Evolutionary conservation across 2,113 vertebrate genomes (phyloP).

Genomic region (Phyllostomus hastatus): DNA sequence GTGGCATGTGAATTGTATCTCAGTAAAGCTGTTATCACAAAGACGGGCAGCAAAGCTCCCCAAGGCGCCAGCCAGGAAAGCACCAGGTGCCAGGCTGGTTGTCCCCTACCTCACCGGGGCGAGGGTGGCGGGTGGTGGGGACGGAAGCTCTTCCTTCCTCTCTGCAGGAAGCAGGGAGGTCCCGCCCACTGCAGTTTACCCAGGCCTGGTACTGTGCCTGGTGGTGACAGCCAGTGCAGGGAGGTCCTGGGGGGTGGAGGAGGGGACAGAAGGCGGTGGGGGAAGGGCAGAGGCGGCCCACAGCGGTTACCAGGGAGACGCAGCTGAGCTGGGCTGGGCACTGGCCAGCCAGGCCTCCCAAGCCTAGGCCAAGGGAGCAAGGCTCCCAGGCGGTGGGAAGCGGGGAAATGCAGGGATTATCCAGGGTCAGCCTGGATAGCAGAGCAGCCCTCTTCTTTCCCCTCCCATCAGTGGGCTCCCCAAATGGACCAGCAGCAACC

Average conservation of each 20-base stretch:
- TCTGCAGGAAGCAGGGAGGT: not conserved
- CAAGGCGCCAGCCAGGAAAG: not conserved
- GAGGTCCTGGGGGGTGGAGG: not conserved
- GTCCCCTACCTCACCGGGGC: not conserved
- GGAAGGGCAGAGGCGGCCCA: not conserved
- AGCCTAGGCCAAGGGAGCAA: not conserved
- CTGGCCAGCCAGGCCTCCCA: not conserved
- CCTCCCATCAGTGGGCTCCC: not conserved
- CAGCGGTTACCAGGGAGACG: constrained; percentile 25
- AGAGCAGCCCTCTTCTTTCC: not conserved
- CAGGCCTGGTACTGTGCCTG: not conserved
- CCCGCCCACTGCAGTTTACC: not conserved
- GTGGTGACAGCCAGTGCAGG: constrained; percentile 7
- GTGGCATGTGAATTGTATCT: not conserved
- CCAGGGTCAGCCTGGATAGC: not conserved
- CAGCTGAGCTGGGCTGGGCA: not conserved
- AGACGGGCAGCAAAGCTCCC: not conserved
- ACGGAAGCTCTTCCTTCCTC: not conserved
- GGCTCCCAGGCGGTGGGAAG: too few relatives aligned
- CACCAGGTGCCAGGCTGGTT: not conserved
- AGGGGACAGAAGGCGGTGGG: not conserved
- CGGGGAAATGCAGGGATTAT: not conserved
- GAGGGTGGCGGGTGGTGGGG: not conserved
- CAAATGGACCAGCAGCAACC: not conserved
- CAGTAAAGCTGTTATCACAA: not conserved